phyloP scores from a whole-genome alignment of 1,140 invertebrate species.

The Matsumurasca onukii region DNA sequence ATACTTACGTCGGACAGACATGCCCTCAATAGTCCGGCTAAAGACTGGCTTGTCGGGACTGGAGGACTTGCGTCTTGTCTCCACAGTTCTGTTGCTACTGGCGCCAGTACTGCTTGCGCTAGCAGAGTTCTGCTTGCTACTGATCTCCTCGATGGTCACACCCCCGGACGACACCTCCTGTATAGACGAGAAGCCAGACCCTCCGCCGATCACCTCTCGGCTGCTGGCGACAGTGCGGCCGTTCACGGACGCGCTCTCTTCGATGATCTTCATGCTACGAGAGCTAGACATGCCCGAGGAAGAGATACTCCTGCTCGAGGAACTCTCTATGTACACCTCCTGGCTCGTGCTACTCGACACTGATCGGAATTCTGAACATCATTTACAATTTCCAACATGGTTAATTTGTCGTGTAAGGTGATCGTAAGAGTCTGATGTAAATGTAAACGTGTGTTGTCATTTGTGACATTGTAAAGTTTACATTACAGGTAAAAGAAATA shows the following conservation, averaged over 20 bases:
- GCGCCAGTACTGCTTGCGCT: constrained; percentile 6
- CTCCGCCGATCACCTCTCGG: constrained; percentile 28
- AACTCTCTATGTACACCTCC: constrained; percentile 36
- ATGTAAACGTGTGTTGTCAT: too few relatives aligned
- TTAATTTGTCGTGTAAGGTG: too few relatives aligned
- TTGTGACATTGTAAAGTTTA: too few relatives aligned
- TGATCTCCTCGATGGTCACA: constrained; percentile 8
- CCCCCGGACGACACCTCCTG: constrained; percentile 29
- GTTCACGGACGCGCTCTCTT: constrained; percentile 33
- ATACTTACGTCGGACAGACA: constrained; percentile 76
- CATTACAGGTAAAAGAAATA: too few relatives aligned
- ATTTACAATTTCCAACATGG: not conserved
- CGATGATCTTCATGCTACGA: constrained; percentile 29
- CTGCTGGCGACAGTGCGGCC: constrained; percentile 30
- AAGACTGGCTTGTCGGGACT: constrained; percentile 64
- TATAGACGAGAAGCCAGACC: constrained; percentile 20
- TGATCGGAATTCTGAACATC: constrained; percentile 34
- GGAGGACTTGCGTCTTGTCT: constrained; percentile 35
- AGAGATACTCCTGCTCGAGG: constrained; percentile 14
- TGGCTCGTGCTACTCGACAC: constrained; percentile 36
- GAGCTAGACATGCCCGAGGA: constrained; percentile 29
- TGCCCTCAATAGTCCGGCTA: constrained; percentile 69
- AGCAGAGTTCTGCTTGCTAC: constrained; percentile 6
- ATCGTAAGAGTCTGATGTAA: too few relatives aligned
- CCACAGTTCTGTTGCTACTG: not conserved